phyloP scores from a whole-genome alignment of 1,140 invertebrate genomes.

The Elymnias hypermnestra region DNA sequence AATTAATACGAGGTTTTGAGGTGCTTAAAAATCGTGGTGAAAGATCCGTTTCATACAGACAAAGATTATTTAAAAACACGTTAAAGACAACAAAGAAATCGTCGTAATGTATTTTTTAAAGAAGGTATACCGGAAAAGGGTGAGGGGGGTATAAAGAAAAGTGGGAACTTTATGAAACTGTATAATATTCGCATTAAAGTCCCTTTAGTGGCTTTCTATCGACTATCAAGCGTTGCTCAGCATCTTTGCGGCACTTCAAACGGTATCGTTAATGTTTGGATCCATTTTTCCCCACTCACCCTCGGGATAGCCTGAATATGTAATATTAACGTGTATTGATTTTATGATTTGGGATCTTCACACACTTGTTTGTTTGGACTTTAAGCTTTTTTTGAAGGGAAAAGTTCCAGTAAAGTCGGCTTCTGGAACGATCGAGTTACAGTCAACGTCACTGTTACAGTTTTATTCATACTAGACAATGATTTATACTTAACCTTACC shows the following conservation, averaged over 20 bases:
- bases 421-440: no score
- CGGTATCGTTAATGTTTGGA: constrained; percentile 60
- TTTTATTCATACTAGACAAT: no score
- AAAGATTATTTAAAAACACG: no score
- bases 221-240: constrained; percentile 51
- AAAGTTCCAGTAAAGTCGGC: no score
- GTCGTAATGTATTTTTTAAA: constrained; percentile 26
- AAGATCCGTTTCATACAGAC: no score
- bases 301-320: constrained; percentile 41
- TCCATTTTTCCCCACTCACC: constrained; percentile 32
- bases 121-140: constrained; percentile 17
- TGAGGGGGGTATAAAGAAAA: constrained; percentile 31
- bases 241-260: constrained; percentile 53
- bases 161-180: constrained; percentile 58
- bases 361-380: no score
- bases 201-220: constrained; percentile 51
- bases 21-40: no score
- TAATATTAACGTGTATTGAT: constrained; percentile 34
- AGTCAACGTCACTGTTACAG: no score
- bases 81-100: no score
- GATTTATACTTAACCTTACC: no score
- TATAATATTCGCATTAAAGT: constrained; percentile 65
- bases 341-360: constrained; percentile 5
- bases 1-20: no score
- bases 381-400: no score